Evolutionary conservation across 30 jellyfish, hydroid and myxozoan species (phyloP).

Genomic region (Aurelia sp.): DNA sequence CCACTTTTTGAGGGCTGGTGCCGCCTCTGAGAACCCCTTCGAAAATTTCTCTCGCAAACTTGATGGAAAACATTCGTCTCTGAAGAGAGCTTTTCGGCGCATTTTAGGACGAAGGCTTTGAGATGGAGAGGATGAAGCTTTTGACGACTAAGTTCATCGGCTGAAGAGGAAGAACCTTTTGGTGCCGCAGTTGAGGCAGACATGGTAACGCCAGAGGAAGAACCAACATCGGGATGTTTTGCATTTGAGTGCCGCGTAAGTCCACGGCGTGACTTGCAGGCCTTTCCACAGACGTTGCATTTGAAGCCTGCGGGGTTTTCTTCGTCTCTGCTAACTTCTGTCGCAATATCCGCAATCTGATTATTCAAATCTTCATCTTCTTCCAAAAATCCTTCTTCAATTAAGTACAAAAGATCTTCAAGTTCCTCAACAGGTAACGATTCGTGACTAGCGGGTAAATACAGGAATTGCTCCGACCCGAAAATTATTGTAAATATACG

Average conservation of each 20-base stretch:
- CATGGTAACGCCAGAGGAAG: constrained; percentile 11
- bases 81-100: constrained; percentile 26
- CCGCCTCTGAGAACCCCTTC: too few species aligned
- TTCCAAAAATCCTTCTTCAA: constrained; percentile 40
- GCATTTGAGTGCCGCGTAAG: constrained; percentile 36
- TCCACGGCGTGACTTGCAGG: constrained; percentile 74
- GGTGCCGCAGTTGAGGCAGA: constrained; percentile 31
- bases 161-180: background rate
- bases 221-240: constrained; percentile 35
- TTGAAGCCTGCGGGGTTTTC: constrained; percentile 12
- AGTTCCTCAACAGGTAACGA: constrained; percentile 39
- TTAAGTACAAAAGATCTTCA: constrained; percentile 31
- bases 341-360: background rate
- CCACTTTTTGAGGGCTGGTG: too few species aligned
- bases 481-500: too few species aligned
- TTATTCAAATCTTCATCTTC: too few species aligned
- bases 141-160: too few species aligned
- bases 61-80: too few species aligned
- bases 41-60: too few species aligned
- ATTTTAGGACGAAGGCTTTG: background rate
- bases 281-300: constrained; percentile 48
- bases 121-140: too few species aligned
- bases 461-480: too few species aligned
- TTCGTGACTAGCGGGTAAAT: too few species aligned
- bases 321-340: constrained; percentile 10